Evolutionary conservation across 2,888 invertebrate species (phyloP).

Genomic region (Dasysyrphus albostriatus): DNA sequence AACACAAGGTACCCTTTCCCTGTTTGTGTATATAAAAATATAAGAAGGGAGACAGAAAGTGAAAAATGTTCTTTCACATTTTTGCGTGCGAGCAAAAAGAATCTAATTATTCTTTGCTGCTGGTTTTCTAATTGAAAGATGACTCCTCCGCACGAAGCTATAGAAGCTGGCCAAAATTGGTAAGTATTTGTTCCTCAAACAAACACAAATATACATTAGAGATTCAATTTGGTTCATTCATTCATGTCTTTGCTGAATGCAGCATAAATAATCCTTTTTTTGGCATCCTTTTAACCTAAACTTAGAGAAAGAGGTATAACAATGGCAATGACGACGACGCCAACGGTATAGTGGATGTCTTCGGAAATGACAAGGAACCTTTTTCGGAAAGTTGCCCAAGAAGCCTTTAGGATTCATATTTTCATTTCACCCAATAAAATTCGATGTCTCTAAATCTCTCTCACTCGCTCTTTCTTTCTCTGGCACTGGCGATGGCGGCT

Average conservation of each 20-base stretch:
- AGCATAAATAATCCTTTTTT: neutral
- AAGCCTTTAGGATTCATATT: constrained; percentile 6
- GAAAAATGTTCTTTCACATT: neutral
- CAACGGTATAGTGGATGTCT: neutral
- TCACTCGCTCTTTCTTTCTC: neutral
- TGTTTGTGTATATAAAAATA: too few species aligned
- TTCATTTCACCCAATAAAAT: constrained; percentile 27
- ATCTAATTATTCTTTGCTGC: neutral
- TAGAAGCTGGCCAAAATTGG: neutral
- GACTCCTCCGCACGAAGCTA: neutral
- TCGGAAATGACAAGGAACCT: neutral
- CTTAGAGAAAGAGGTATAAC: neutral
- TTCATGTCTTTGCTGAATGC: neutral
- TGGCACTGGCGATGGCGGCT: neutral
- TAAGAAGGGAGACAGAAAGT: neutral
- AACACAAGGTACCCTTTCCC: too few species aligned
- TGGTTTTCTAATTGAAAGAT: neutral
- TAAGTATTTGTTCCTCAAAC: neutral
- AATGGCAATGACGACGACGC: neutral
- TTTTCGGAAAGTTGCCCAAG: neutral
- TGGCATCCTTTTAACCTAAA: neutral
- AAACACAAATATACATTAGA: neutral
- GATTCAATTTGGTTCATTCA: neutral
- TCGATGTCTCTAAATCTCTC: neutral
- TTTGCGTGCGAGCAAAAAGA: neutral